phyloP scores from a whole-genome alignment of 2,888 invertebrate species.

The Glaucopsyche alexis region DNA sequence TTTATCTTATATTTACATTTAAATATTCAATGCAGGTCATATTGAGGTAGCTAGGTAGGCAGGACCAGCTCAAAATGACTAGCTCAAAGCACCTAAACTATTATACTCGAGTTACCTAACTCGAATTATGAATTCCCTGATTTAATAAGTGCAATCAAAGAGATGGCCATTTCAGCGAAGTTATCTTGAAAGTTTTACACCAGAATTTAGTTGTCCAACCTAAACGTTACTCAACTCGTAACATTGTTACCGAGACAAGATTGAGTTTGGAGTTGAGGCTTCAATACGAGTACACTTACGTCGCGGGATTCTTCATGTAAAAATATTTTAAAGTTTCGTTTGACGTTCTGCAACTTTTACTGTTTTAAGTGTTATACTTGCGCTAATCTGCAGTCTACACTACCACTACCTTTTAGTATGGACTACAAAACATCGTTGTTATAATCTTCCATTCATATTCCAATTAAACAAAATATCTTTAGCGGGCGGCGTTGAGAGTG shows the following conservation, averaged over 20 bases:
- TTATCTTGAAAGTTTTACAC: slow-evolving; percentile 29
- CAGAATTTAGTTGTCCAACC: slow-evolving; percentile 30
- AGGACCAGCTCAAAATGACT: too few relatives aligned
- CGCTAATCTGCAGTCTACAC: too few relatives aligned
- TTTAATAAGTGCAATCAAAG: slow-evolving; percentile 26
- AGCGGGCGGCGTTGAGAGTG: too few relatives aligned
- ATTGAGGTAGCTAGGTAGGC: too few relatives aligned
- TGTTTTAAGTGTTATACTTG: not conserved
- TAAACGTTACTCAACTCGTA: slow-evolving; percentile 33
- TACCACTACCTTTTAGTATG: too few relatives aligned
- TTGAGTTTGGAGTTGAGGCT: slow-evolving; percentile 29
- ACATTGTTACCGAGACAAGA: slow-evolving; percentile 28
- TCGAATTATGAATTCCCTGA: not conserved
- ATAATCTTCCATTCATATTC: too few relatives aligned
- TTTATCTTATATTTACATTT: too few relatives aligned
- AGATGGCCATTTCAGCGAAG: slow-evolving; percentile 29
- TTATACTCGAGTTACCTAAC: slow-evolving; percentile 8
- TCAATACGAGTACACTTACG: slow-evolving; percentile 20
- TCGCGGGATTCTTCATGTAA: slow-evolving; percentile 21
- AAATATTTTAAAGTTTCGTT: slow-evolving; percentile 14
- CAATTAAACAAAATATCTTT: too few relatives aligned
- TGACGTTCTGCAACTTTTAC: slow-evolving; percentile 8
- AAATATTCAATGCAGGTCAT: too few relatives aligned
- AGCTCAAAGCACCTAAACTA: slow-evolving; percentile 8
- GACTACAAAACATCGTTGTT: too few relatives aligned